phyloP scores from a whole-genome alignment of 2,113 vertebrate genomes.

The Colaptes auratus region DNA sequence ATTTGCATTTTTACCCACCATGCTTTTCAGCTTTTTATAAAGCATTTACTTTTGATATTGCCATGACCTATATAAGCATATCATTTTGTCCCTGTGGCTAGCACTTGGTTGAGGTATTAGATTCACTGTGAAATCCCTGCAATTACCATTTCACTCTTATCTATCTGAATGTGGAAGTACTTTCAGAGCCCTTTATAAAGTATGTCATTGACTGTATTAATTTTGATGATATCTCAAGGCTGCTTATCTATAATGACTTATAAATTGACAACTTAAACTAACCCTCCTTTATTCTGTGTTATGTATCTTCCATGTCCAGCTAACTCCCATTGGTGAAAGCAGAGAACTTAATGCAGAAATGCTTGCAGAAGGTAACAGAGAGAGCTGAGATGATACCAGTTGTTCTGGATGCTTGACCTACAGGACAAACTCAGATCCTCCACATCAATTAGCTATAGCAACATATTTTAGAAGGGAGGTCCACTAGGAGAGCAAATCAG shows the following conservation, averaged over 20 bases:
- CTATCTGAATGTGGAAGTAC: not conserved
- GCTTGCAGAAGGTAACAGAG: not conserved
- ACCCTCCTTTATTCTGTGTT: not conserved
- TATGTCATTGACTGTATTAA: not conserved
- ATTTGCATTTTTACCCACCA: constrained; percentile 13
- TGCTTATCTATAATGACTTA: constrained; percentile 25
- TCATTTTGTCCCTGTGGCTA: constrained; percentile 7
- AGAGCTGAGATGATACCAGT: not conserved
- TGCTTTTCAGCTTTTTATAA: not conserved
- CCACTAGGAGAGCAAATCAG: not conserved
- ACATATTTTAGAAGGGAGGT: not conserved
- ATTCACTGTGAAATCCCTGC: constrained; percentile 39
- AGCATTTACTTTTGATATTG: constrained; percentile 41
- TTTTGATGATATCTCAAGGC: constrained; percentile 21
- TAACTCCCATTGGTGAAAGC: not conserved
- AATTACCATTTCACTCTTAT: constrained; percentile 19
- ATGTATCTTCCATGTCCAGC: not conserved
- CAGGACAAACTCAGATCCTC: not conserved
- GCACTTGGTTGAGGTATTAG: not conserved
- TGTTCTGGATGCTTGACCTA: not conserved
- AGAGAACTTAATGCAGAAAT: not conserved
- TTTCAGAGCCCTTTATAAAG: not conserved
- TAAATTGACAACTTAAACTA: not conserved
- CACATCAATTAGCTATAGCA: not conserved
- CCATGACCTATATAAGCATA: constrained; percentile 15